phyloP scores from a whole-genome alignment of 2,797 vertebrate genomes.

The Lithobates sylvaticus region DNA sequence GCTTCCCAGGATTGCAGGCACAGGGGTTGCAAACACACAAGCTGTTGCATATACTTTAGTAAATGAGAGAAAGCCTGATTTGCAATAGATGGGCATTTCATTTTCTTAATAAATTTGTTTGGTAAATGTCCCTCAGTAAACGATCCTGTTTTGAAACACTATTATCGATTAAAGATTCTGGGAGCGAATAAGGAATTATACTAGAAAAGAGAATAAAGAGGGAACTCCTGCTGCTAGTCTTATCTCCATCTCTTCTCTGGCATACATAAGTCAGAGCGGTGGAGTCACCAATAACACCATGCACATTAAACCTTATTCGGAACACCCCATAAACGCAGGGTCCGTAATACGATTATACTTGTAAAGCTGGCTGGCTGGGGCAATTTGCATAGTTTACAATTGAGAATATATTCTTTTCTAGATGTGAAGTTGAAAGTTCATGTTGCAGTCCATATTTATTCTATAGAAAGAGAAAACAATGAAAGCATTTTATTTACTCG shows the following conservation, averaged over 20 bases:
- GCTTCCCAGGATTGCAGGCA: no score
- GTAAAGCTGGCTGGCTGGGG: slow-evolving; percentile 26
- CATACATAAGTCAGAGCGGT: slow-evolving; percentile 15
- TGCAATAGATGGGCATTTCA: neutral
- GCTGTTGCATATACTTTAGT: no score
- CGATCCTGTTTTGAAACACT: neutral
- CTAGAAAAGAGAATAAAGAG: neutral
- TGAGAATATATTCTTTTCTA: slow-evolving; percentile 49
- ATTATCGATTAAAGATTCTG: neutral
- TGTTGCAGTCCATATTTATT: slow-evolving; percentile 49
- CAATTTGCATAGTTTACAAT: slow-evolving; percentile 46
- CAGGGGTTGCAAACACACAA: no score
- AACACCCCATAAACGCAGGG: slow-evolving; percentile 30
- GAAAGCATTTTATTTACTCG: slow-evolving; percentile 6
- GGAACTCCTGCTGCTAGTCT: slow-evolving; percentile 1
- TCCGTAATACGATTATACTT: slow-evolving; percentile 29
- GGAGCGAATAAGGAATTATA: neutral
- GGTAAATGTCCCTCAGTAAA: neutral
- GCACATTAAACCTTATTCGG: slow-evolving; percentile 10
- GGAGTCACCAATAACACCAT: neutral
- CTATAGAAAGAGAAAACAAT: slow-evolving; percentile 48
- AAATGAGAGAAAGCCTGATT: no score
- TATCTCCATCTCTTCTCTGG: neutral
- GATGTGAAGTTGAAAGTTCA: slow-evolving; percentile 51
- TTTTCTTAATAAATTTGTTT: neutral